A percentile compares a stretch with the other conserved stretches of the same genome.
phyloP scores from a whole-genome alignment of 2,113 vertebrate genomes.

The Tretioscincus oriximinensis region DNA sequence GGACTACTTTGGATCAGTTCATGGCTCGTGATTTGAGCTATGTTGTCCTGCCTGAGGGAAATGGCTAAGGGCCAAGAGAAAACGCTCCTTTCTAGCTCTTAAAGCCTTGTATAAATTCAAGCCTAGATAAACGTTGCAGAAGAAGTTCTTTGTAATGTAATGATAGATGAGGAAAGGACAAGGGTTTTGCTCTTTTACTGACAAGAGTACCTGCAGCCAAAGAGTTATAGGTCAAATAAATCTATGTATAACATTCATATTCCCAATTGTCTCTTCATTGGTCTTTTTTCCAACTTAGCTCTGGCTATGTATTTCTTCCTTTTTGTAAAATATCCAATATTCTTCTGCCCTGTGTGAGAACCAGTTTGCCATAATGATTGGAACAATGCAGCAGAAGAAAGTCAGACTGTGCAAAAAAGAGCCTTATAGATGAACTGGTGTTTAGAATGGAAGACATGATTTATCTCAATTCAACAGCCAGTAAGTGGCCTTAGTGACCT shows the following conservation, averaged over 20 bases:
- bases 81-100: slow-evolving; percentile 11
- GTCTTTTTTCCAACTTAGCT: not conserved
- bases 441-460: too few relatives aligned
- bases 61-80: slow-evolving; percentile 3
- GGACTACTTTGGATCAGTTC: slow-evolving; percentile 9
- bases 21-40: slow-evolving; percentile 14
- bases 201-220: not conserved
- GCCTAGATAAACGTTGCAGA: slow-evolving; percentile 23
- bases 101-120: slow-evolving; percentile 7
- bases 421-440: too few relatives aligned
- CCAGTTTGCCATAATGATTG: not conserved
- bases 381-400: not conserved
- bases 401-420: too few relatives aligned
- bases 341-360: not conserved
- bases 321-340: not conserved
- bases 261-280: not conserved
- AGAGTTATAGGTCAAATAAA: not conserved
- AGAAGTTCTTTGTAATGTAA: not conserved
- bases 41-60: not conserved
- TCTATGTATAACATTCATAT: not conserved
- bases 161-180: not conserved
- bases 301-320: not conserved
- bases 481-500: too few relatives aligned
- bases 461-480: too few relatives aligned
- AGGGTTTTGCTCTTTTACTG: not conserved